These are phyloP conservation scores for Torymus aiolomorphi DNA, from an alignment of 2,888 invertebrate species.

Conservation along the genomic window DNA sequence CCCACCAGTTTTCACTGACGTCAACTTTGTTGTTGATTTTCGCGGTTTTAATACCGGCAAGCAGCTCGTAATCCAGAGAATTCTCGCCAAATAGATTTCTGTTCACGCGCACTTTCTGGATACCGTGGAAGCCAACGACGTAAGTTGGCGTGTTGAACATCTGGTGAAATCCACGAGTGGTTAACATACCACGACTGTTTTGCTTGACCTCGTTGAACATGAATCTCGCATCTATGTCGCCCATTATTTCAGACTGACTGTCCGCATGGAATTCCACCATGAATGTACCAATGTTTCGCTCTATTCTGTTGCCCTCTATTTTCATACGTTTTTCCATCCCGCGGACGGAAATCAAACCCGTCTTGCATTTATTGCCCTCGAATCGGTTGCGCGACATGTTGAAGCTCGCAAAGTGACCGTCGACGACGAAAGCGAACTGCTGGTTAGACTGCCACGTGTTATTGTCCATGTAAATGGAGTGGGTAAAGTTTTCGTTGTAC, in stretches of 20 bases:
- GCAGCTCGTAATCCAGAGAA: slow-evolving; percentile 89
- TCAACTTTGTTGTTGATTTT: slow-evolving; percentile 91
- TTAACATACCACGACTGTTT: slow-evolving; percentile 78
- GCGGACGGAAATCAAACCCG: slow-evolving; percentile 86
- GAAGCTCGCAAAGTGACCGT: slow-evolving; percentile 94
- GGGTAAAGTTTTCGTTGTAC: slow-evolving; percentile 95
- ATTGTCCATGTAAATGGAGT: slow-evolving; percentile 91
- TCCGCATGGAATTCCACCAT: slow-evolving; percentile 92
- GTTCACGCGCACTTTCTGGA: slow-evolving; percentile 94
- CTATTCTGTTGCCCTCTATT: slow-evolving; percentile 88
- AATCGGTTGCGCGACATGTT: slow-evolving; percentile 92
- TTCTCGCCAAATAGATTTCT: slow-evolving; percentile 93
- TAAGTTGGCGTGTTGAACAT: slow-evolving; percentile 81
- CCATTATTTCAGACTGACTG: slow-evolving; percentile 95
- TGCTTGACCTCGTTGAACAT: slow-evolving; percentile 86
- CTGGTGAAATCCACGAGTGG: slow-evolving; percentile 71
- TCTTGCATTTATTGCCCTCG: slow-evolving; percentile 88
- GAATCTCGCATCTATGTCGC: slow-evolving; percentile 88
- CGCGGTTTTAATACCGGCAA: slow-evolving; percentile 94
- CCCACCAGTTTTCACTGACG: slow-evolving; percentile 98
- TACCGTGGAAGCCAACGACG: slow-evolving; percentile 93
- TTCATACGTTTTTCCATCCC: slow-evolving; percentile 98
- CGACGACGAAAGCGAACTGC: slow-evolving; percentile 89
- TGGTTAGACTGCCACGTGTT: slow-evolving; percentile 92
- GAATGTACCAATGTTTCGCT: slow-evolving; percentile 87